Base-by-base conservation (phyloP, 2,888 invertebrate species). In the Ernsta delagoae region DNA sequence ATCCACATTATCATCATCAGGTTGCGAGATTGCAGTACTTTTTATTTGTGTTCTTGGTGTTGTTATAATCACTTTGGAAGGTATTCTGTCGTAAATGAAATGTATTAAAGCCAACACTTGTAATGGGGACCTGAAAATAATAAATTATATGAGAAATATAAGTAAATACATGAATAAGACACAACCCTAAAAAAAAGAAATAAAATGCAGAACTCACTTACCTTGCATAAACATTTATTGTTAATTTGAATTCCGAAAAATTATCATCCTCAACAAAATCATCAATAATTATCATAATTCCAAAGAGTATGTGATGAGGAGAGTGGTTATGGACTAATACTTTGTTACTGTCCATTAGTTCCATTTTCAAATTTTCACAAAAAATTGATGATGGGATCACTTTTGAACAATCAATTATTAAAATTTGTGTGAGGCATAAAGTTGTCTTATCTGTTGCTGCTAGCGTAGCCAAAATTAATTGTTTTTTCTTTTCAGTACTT, bases 51-150 rank as follows among this genome's bases (percentile, higher is more conserved):
- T 43, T n/a, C 6, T 56, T 16, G 45, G 65, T 6, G 85, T 79
- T 3, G 89, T 89, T 3, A 80, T 79, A 45, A 92, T 71, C 2
- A 90, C 75, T 71, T 84, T 81, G 7, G 84, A 74, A 0, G 90
- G 89, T 3, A 94, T 78, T 0, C 78, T 79, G 59, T 90, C 86
- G 48, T 90, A 82, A 9, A 94, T 83, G 72, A 82, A 85, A 73
- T 92, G 89, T 24, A 94, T 83, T 4, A 94, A 75, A 0, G 85
- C 79, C 34, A 89, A 54, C 0, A 93, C 76, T 80, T 88, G 89
- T 1, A 83, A 78, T 48, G 83, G 72, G 16, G 80, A 78, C 71
- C 94, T 94, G 84, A 74, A 91, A 90, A 56, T 7, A 90, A 54
- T 5, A 31, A 54, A 31, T 11, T 16, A 16, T 50, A 4, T 31